Conservation (phyloP, 2,888 invertebrate species). For the Pachliopta kotzebuea region DNA sequence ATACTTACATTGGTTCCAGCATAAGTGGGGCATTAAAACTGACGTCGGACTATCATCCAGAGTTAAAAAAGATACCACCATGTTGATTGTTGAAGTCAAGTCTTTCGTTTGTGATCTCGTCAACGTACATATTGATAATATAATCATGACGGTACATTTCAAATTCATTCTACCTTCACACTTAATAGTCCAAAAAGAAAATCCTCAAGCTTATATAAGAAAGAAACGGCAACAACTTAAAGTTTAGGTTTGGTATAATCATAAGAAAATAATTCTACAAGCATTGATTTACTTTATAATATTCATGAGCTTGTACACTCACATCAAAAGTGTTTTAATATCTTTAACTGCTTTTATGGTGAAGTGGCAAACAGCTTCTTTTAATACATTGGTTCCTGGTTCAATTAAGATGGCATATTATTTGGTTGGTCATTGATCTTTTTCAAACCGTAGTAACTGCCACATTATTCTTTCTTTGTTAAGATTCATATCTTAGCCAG, state of each 20-base stretch:
- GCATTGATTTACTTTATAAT: conserved; percentile 1
- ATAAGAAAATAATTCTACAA: conserved; percentile 11
- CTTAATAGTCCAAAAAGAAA: neutral
- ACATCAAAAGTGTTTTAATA: neutral
- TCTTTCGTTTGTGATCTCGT: neutral
- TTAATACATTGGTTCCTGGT: no score
- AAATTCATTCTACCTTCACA: conserved; percentile 15
- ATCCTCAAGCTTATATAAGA: neutral
- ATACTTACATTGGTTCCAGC: conserved; percentile 60
- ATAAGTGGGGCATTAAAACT: conserved; percentile 51
- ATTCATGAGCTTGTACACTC: conserved; percentile 17
- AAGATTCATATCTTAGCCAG: no score
- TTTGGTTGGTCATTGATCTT: no score
- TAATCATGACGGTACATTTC: conserved; percentile 2
- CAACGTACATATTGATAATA: conserved; percentile 4
- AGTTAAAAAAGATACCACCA: conserved; percentile 44
- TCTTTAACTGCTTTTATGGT: neutral
- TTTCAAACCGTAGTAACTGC: no score
- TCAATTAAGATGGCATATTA: no score
- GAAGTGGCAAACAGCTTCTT: no score
- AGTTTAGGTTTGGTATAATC: neutral
- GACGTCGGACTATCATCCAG: conserved; percentile 50
- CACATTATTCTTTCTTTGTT: no score
- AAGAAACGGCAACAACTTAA: neutral
- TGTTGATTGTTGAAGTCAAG: conserved; percentile 15